phyloP scores from a whole-genome alignment of 2,888 invertebrate species.

The Catocala nupta region DNA sequence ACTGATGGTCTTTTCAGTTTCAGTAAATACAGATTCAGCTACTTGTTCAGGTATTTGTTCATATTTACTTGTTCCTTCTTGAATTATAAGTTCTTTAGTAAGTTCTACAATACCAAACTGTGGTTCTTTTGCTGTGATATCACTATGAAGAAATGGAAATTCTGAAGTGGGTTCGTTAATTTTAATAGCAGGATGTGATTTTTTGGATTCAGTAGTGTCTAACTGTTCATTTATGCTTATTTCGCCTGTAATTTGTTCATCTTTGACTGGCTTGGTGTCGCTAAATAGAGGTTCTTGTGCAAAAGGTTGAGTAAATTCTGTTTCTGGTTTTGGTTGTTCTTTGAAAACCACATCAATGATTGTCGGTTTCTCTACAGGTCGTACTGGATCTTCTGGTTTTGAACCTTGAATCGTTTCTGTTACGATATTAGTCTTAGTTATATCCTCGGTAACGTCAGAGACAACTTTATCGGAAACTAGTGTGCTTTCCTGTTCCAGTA shows the following conservation, averaged over 20 bases:
- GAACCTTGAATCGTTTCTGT: conserved; percentile 8
- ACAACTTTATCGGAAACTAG: conserved; percentile 22
- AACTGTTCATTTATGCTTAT: too few relatives aligned
- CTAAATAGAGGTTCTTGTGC: neutral
- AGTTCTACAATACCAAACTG: conserved; percentile 42
- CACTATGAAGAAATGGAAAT: conserved; percentile 34
- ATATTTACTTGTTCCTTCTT: conserved; percentile 47
- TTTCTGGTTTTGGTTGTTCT: conserved; percentile 24
- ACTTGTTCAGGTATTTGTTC: conserved; percentile 17
- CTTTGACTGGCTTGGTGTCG: neutral
- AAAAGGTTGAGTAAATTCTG: neutral
- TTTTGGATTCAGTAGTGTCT: too few relatives aligned
- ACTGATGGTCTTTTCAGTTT: conserved; percentile 39
- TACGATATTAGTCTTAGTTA: conserved; percentile 11
- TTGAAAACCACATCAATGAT: conserved; percentile 32
- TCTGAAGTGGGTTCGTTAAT: conserved; percentile 37
- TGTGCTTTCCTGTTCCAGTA: conserved; percentile 55
- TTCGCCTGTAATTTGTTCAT: neutral
- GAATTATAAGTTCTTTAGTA: conserved; percentile 48
- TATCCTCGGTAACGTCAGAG: conserved; percentile 4
- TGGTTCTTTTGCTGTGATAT: conserved; percentile 43
- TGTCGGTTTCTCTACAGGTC: conserved; percentile 12
- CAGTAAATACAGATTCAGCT: conserved; percentile 16
- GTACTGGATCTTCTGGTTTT: conserved; percentile 14
- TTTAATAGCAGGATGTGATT: conserved; percentile 14